These are phyloP conservation scores for Craterocephalus amniculus DNA, from an alignment of 2,797 vertebrate species.

Conservation along the genomic window DNA sequence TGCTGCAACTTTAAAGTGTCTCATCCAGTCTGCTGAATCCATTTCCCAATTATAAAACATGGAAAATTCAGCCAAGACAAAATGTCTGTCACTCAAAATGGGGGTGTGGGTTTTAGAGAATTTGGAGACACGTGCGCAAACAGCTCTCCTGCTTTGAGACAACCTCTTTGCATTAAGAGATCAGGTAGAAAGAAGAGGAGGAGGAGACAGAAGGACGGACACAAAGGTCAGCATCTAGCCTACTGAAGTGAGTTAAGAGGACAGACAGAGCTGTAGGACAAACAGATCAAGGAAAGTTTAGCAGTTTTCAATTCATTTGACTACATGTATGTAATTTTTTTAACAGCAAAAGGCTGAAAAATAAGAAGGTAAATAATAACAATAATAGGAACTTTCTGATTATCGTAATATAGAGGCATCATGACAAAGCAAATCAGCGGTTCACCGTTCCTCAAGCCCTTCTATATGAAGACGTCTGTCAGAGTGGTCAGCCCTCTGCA, in stretches of 20 bases:
- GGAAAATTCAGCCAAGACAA: constrained; percentile 19
- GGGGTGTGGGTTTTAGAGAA: constrained; percentile 65
- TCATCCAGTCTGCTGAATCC: background rate
- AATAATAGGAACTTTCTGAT: background rate
- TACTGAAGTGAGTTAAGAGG: constrained; percentile 16
- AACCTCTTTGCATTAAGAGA: constrained; percentile 61
- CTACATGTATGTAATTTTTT: background rate
- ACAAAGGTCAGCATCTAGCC: constrained; percentile 32
- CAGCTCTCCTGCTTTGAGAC: constrained; percentile 62
- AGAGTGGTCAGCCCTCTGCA: constrained; percentile 59
- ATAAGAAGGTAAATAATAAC: background rate
- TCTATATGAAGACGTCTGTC: constrained; percentile 75
- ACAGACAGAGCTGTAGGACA: constrained; percentile 31
- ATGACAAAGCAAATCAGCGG: constrained; percentile 77
- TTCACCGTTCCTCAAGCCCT: constrained; percentile 80
- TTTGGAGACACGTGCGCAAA: constrained; percentile 70
- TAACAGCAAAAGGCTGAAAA: background rate
- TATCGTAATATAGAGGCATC: constrained; percentile 21
- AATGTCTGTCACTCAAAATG: constrained; percentile 39
- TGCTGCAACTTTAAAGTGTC: background rate
- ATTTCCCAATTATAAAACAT: constrained; percentile 14
- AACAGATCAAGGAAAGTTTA: constrained; percentile 11
- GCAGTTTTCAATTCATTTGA: constrained; percentile 10
- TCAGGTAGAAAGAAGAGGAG: constrained; percentile 49
- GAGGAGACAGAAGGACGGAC: constrained; percentile 41